phyloP scores from a whole-genome alignment of 1,140 invertebrate species.

The Polypedilum vanderplanki region DNA sequence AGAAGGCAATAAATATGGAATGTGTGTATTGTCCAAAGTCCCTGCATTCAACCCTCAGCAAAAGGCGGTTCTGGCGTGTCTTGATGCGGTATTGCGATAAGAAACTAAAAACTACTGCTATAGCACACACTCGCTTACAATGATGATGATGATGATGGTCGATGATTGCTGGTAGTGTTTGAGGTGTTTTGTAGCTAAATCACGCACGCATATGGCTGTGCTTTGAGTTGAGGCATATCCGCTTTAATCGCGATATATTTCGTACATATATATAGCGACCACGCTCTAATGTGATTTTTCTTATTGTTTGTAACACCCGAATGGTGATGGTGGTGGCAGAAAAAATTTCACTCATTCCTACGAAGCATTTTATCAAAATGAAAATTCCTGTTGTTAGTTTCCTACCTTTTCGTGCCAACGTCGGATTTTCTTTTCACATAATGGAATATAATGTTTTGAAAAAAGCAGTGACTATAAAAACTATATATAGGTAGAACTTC shows the following conservation, averaged over 20 bases:
- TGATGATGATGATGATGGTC: not conserved
- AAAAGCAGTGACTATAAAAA: not conserved
- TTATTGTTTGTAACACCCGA: not conserved
- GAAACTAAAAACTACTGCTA: not conserved
- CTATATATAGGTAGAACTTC: not conserved
- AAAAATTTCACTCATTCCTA: not conserved
- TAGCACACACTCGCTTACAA: not conserved
- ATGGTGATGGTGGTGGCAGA: not conserved
- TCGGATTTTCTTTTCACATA: slow-evolving; percentile 8
- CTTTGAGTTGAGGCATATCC: not conserved
- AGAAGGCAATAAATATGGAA: not conserved
- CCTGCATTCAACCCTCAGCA: not conserved
- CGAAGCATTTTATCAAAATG: not conserved
- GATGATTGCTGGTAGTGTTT: not conserved
- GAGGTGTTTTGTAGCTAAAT: not conserved
- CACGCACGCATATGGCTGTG: not conserved
- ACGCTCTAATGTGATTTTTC: not conserved
- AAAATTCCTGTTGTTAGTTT: slow-evolving; percentile 15
- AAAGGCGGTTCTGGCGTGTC: not conserved
- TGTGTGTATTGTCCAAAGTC: not conserved
- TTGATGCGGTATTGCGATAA: not conserved
- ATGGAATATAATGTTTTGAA: slow-evolving; percentile 19
- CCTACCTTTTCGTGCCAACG: slow-evolving; percentile 22
- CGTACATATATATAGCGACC: not conserved
- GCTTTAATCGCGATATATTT: slow-evolving; percentile 24